Percentiles rank a stretch among this genome's conserved stretches.
These are phyloP conservation scores for Liolophura sinensis DNA, from an alignment of 1,140 invertebrate species.

Conservation along the genomic window DNA sequence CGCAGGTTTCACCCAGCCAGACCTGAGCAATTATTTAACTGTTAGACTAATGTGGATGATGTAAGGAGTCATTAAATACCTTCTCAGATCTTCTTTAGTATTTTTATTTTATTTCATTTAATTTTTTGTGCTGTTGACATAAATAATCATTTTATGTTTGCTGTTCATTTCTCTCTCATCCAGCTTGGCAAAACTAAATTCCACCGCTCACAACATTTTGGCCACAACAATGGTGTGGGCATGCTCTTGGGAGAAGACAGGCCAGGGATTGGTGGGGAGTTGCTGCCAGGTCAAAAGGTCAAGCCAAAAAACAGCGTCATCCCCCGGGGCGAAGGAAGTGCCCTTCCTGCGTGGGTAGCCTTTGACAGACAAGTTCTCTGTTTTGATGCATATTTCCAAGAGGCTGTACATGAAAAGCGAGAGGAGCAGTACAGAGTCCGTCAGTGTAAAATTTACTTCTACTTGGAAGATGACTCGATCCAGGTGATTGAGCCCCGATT, in stretches of 20 bases:
- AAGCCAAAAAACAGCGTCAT: slow-evolving; percentile 46
- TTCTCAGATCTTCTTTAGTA: background rate
- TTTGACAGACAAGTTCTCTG: slow-evolving; percentile 76
- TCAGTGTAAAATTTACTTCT: slow-evolving; percentile 59
- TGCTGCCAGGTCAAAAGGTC: slow-evolving; percentile 48
- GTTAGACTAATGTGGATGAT: too few species aligned
- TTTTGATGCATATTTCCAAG: slow-evolving; percentile 59
- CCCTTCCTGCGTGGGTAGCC: slow-evolving; percentile 79
- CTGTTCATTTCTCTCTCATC: slow-evolving; percentile 9
- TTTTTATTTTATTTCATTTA: background rate
- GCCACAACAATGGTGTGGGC: slow-evolving; percentile 50
- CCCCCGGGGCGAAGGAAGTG: slow-evolving; percentile 65
- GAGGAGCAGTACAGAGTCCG: slow-evolving; percentile 57
- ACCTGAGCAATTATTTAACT: too few species aligned
- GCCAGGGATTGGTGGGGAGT: slow-evolving; percentile 58
- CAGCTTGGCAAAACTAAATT: slow-evolving; percentile 59
- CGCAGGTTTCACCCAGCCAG: too few species aligned
- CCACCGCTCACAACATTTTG: slow-evolving; percentile 59
- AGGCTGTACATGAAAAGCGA: slow-evolving; percentile 55
- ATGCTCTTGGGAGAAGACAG: slow-evolving; percentile 53
- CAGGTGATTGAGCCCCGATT: slow-evolving; percentile 58
- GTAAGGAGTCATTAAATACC: too few species aligned
- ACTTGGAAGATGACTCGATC: slow-evolving; percentile 60
- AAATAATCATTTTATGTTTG: slow-evolving; percentile 1
- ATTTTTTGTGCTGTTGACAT: background rate